These are phyloP conservation scores for Oncorhynchus kisutch DNA, from an alignment of 2,113 vertebrate genomes.

Conservation along the genomic window DNA sequence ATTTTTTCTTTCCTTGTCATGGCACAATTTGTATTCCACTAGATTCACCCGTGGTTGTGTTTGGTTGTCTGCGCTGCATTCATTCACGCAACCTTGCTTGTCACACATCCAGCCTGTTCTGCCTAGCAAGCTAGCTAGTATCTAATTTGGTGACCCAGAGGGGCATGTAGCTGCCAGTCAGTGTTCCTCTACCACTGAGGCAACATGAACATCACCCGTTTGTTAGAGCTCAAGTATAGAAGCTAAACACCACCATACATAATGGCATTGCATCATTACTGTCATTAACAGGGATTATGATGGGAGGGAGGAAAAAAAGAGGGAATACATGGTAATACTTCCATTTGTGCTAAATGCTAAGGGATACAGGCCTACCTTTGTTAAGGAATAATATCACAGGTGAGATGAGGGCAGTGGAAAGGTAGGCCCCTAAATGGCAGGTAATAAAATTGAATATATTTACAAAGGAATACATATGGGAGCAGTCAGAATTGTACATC, in stretches of 20 bases:
- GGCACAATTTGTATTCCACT: not conserved
- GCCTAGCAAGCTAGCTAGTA: not conserved
- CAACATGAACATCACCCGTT: constrained; percentile 6
- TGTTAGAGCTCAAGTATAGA: constrained; percentile 27
- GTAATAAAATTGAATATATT: too few relatives aligned
- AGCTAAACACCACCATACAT: constrained; percentile 39
- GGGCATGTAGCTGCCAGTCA: constrained; percentile 7
- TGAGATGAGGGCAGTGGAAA: too few relatives aligned
- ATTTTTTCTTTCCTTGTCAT: not conserved
- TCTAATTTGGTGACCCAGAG: constrained; percentile 24
- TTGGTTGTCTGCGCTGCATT: not conserved
- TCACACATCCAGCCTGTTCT: not conserved
- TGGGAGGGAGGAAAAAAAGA: constrained; percentile 12
- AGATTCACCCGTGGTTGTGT: not conserved
- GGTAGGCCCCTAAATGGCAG: too few relatives aligned
- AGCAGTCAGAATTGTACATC: too few relatives aligned
- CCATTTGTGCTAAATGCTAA: constrained; percentile 13
- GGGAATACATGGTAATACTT: constrained; percentile 20
- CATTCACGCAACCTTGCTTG: not conserved
- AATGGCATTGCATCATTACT: constrained; percentile 57
- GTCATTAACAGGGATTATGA: constrained; percentile 41
- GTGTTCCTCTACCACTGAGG: not conserved
- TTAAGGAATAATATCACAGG: not conserved
- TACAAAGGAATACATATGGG: too few relatives aligned
- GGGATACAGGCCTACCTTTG: not conserved